Conservation (phyloP, 2,888 invertebrate species). For the Craniophora ligustri region DNA sequence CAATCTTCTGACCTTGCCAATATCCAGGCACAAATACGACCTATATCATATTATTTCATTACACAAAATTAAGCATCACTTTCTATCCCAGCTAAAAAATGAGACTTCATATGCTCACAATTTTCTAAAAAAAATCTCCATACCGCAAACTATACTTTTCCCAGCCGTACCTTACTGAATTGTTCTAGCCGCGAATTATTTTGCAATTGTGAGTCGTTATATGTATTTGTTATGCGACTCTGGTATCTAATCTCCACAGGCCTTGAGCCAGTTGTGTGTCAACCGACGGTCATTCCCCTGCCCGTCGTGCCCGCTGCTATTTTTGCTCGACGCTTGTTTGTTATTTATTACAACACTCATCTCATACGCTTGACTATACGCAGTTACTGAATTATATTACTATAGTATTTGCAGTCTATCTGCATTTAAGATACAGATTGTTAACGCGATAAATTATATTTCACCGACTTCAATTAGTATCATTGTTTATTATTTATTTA, state of each 20-base stretch:
- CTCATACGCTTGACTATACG: constrained; percentile 51
- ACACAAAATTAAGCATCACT: neutral
- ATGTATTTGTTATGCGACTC: constrained; percentile 77
- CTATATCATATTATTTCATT: no score
- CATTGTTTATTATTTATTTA: no score
- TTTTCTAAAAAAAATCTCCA: no score
- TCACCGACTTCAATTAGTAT: no score
- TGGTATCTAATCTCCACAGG: constrained; percentile 85
- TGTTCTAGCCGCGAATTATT: constrained; percentile 66
- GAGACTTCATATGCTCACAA: no score
- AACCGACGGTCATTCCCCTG: constrained; percentile 85
- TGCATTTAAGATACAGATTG: neutral
- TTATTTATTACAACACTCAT: constrained; percentile 76
- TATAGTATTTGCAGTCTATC: constrained; percentile 4
- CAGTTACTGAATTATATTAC: constrained; percentile 60
- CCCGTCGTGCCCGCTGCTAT: constrained; percentile 76
- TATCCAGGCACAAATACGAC: no score
- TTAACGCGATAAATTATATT: no score
- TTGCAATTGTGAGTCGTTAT: constrained; percentile 75
- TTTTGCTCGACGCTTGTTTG: constrained; percentile 82
- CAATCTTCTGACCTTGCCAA: no score
- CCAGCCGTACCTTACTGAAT: constrained; percentile 30
- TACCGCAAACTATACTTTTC: constrained; percentile 12
- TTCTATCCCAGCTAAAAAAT: no score
- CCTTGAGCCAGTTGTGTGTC: constrained; percentile 88